phyloP scores from a whole-genome alignment of 2,888 invertebrate genomes.

The Zygaena filipendulae region DNA sequence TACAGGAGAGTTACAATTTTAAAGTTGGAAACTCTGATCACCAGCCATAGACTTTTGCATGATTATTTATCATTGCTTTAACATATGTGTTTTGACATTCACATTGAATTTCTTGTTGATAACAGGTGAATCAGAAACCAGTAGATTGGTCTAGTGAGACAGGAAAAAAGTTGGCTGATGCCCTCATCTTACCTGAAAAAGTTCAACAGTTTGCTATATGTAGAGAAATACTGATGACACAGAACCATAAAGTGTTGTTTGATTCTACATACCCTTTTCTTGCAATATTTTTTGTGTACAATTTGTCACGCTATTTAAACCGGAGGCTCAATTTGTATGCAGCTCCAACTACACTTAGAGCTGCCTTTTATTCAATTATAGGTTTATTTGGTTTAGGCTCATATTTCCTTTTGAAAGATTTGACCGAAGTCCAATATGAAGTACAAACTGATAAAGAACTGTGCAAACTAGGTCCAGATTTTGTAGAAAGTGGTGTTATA shows the following conservation, averaged over 20 bases:
- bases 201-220: conserved; percentile 86
- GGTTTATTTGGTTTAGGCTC: conserved; percentile 66
- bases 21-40: too few species aligned
- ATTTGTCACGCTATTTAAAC: conserved; percentile 62
- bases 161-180: conserved; percentile 71
- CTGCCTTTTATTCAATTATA: conserved; percentile 61
- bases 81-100: too few species aligned
- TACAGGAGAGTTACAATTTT: too few species aligned
- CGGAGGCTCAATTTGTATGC: conserved; percentile 60
- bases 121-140: conserved; percentile 71
- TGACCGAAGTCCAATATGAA: conserved; percentile 72
- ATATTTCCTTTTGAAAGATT: conserved; percentile 75
- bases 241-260: conserved; percentile 67
- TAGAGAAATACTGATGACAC: conserved; percentile 74
- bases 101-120: too few species aligned
- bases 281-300: conserved; percentile 60
- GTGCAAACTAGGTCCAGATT: conserved; percentile 68
- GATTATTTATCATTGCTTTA: too few species aligned
- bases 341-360: conserved; percentile 55
- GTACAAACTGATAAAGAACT: conserved; percentile 71
- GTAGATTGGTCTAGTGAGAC: conserved; percentile 74
- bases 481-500: conserved; percentile 77
- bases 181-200: conserved; percentile 78
- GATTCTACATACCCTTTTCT: conserved; percentile 65
- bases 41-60: too few species aligned